Evolutionary conservation across 2,113 vertebrate genomes (phyloP).

Genomic region (Perca flavescens): DNA sequence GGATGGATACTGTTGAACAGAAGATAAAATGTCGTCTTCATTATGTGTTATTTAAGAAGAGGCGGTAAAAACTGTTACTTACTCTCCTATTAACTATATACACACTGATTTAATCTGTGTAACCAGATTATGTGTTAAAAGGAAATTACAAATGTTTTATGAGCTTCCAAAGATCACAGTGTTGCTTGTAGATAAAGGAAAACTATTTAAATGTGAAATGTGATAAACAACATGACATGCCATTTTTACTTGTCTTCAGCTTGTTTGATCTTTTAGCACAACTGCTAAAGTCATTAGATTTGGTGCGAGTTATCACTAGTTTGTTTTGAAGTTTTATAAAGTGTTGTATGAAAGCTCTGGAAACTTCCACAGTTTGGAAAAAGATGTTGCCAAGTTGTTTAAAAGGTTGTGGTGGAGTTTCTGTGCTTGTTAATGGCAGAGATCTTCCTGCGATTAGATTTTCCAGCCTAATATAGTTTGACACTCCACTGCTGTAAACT

Average conservation of each 20-base stretch:
- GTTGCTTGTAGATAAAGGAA: background rate
- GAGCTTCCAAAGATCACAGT: background rate
- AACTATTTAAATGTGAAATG: background rate
- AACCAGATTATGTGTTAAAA: background rate
- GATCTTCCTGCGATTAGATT: constrained; percentile 58
- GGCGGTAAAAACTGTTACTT: background rate
- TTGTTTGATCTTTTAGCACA: background rate
- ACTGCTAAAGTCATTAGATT: background rate
- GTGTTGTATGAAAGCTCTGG: constrained; percentile 21
- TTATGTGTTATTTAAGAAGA: background rate
- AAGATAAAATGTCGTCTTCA: background rate
- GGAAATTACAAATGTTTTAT: background rate
- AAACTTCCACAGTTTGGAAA: constrained; percentile 44
- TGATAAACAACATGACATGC: background rate
- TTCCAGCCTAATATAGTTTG: constrained; percentile 54
- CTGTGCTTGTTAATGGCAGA: constrained; percentile 43
- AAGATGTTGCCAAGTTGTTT: constrained; percentile 52
- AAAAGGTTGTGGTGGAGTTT: constrained; percentile 46
- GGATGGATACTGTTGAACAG: background rate
- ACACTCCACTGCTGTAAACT: constrained; percentile 8
- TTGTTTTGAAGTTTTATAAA: constrained; percentile 28
- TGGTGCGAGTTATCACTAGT: background rate
- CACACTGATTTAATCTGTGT: constrained; percentile 8
- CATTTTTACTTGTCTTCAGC: background rate
- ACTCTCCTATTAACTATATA: constrained; percentile 1